Conservation (phyloP, 2,888 invertebrate genomes). For the Nemoura dubitans region DNA sequence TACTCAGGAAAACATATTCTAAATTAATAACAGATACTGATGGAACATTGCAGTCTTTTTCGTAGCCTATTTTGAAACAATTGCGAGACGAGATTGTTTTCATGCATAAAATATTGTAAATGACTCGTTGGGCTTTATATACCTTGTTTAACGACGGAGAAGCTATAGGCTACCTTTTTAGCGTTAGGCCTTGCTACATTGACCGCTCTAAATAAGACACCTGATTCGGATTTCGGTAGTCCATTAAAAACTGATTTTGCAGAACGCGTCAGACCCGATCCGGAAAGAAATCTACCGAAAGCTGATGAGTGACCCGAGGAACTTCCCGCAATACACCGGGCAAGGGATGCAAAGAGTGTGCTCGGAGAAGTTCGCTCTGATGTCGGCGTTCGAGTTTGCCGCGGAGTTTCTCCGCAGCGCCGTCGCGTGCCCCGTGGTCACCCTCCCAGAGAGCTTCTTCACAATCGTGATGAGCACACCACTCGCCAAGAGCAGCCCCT, state of each 20-base stretch:
- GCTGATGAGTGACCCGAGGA: constrained; percentile 41
- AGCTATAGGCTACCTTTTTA: too few relatives aligned
- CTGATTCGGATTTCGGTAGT: too few relatives aligned
- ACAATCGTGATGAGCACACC: constrained; percentile 9
- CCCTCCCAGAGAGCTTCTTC: background rate
- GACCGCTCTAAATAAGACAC: too few relatives aligned
- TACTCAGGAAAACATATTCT: too few relatives aligned
- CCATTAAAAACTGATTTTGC: background rate
- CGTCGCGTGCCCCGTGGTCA: background rate
- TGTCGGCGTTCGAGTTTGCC: background rate
- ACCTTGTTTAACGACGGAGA: too few relatives aligned
- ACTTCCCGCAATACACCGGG: constrained; percentile 22
- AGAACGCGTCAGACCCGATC: background rate
- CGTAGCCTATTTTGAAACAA: too few relatives aligned
- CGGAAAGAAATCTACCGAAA: constrained; percentile 32
- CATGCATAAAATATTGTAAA: too few relatives aligned
- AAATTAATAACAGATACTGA: too few relatives aligned
- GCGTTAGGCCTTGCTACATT: too few relatives aligned
- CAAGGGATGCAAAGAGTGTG: constrained; percentile 36
- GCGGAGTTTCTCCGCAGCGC: background rate
- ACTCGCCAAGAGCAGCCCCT: constrained; percentile 18
- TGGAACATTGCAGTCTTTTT: too few relatives aligned
- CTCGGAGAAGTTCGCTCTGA: constrained; percentile 33
- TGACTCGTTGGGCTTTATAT: too few relatives aligned
- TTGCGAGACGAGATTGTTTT: too few relatives aligned